Evolutionary conservation across 2,113 vertebrate species (phyloP).

Genomic region (Delphinus delphis): DNA sequence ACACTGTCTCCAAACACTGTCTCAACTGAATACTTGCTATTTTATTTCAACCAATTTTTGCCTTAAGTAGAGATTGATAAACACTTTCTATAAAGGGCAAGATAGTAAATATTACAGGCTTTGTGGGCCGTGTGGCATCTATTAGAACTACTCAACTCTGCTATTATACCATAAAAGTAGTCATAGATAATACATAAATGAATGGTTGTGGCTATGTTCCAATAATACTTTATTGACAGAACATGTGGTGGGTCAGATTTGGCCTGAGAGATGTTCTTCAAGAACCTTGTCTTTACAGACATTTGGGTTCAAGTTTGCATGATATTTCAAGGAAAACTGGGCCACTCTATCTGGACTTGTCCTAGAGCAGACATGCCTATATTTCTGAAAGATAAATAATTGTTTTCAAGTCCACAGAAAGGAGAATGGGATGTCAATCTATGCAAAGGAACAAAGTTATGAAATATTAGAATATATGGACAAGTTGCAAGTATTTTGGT

Average conservation of each 20-base stretch:
- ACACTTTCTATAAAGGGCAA: neutral
- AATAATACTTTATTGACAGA: neutral
- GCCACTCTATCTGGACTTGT: neutral
- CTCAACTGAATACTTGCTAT: neutral
- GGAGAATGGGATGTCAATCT: neutral
- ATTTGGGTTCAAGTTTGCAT: neutral
- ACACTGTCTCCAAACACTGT: neutral
- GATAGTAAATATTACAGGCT: neutral
- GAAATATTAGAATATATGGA: neutral
- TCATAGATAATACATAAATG: neutral
- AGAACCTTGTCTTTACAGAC: neutral
- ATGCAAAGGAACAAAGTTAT: neutral
- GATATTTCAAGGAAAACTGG: neutral
- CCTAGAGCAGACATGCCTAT: neutral
- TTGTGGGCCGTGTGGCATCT: neutral
- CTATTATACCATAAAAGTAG: neutral
- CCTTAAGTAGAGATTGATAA: neutral
- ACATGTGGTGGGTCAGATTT: neutral
- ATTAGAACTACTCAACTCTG: neutral
- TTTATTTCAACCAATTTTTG: neutral
- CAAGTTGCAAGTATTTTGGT: neutral
- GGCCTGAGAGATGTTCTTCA: neutral
- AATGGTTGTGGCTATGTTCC: neutral
- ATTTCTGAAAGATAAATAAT: neutral
- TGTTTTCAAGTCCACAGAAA: neutral